Base-by-base conservation (phyloP, 2,888 invertebrate genomes). In the Halictus quadricinctus region DNA sequence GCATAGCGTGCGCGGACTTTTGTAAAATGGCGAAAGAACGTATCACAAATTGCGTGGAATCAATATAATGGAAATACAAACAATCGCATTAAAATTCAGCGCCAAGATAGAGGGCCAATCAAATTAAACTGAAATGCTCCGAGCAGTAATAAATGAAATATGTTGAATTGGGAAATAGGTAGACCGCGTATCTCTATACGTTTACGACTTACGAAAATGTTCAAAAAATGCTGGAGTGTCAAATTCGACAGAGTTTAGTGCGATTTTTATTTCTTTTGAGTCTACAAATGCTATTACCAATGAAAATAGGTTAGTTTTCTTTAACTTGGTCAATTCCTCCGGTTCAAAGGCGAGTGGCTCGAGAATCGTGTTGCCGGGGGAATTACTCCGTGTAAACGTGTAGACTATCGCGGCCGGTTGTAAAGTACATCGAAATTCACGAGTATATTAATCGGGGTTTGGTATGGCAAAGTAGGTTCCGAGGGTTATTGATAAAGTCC, bases 401-500 rank as follows among this genome's bases (percentile, higher is more conserved):
- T 46, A 76, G 43, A 66, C 21, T 74, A 78, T 41, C 70, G 76
- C 50, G 29, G 21, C 10, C 54, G 46, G 75, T 76, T 48, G 60
- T 78, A 73, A 78, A 72, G 84, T 58, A 74, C 58, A 29, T 60
- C 36, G 46, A 70, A 60, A 70, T 83, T 79, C 84, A 43, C 54
- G 46, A 76, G 50, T 58, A 46, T 66, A 81, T 81, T 83, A 83
- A 81, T 83, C 58, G 76, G 76, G 76, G 81, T 46, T 64, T 36
- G 50, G 18, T 25, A 66, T 72, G 76, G 36, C 36, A 60, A 78
- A n/a, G 72, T 70, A 69, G 18, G 73, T 29, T 78, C 54, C 48
- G 60, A 78, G 69, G 54, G 48, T 74, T 84, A 84, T 83, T 29
- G 84, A 83, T 83, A 60, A 29, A 60, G 60, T 54, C 54, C 50